Conservation (phyloP, 2,888 invertebrate species). For the Operophtera brumata region DNA sequence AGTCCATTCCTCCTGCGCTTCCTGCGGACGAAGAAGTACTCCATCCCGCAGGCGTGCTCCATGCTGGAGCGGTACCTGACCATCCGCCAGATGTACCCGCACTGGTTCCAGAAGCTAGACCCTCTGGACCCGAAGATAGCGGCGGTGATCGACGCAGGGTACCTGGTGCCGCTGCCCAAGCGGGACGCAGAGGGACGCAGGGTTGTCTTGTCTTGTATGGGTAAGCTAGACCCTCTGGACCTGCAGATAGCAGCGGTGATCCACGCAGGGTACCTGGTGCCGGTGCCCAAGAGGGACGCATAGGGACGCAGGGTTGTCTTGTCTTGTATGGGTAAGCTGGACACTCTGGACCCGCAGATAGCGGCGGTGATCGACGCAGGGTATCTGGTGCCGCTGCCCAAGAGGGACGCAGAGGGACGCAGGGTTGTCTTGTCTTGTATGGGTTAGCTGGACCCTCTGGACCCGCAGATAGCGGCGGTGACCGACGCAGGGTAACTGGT, state of each 20-base stretch:
- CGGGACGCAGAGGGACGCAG: slow-evolving; percentile 88
- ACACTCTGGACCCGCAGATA: slow-evolving; percentile 88
- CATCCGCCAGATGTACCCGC: slow-evolving; percentile 90
- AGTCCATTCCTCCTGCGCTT: slow-evolving; percentile 90
- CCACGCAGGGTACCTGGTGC: slow-evolving; percentile 88
- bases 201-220: slow-evolving; percentile 89
- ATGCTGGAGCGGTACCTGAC: slow-evolving; percentile 93
- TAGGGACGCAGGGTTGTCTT: slow-evolving; percentile 89
- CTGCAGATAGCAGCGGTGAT: slow-evolving; percentile 89
- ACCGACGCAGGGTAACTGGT: slow-evolving; percentile 90
- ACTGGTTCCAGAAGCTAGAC: slow-evolving; percentile 92
- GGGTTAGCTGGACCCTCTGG: slow-evolving; percentile 84
- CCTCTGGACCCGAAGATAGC: slow-evolving; percentile 88
- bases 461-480: slow-evolving; percentile 89
- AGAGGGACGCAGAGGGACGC: slow-evolving; percentile 88
- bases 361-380: slow-evolving; percentile 91
- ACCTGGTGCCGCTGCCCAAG: slow-evolving; percentile 86
- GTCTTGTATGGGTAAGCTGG: slow-evolving; percentile 79
- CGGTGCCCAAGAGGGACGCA: slow-evolving; percentile 86
- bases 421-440: slow-evolving; percentile 86
- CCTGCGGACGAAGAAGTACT: slow-evolving; percentile 92
- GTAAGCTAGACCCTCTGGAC: slow-evolving; percentile 89
- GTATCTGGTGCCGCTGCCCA: slow-evolving; percentile 86
- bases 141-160: slow-evolving; percentile 90
- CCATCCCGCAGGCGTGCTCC: slow-evolving; percentile 90